A percentile compares a stretch with the other conserved stretches of the same genome.
Evolutionary conservation across 2,888 invertebrate species (phyloP).

Genomic region (Ennomos erosarius): DNA sequence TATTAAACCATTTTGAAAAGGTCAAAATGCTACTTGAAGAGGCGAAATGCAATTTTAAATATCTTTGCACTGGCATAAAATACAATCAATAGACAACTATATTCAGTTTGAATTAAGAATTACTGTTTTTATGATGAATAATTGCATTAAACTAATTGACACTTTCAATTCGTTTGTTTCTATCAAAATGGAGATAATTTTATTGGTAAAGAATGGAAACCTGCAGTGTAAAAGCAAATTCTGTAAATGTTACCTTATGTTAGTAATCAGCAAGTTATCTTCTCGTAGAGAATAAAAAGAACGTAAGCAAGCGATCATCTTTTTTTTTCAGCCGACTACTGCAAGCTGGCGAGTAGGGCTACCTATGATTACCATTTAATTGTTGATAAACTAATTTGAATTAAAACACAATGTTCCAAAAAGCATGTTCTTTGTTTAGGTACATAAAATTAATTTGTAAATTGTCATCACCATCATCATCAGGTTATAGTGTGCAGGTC

Average conservation of each 20-base stretch:
- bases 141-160: constrained; percentile 71
- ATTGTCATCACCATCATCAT: no score
- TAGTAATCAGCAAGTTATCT: constrained; percentile 10
- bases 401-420: no score
- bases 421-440: no score
- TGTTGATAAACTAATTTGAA: no score
- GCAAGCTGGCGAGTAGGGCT: no score
- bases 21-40: constrained; percentile 57
- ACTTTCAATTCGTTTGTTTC: constrained; percentile 58
- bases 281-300: constrained; percentile 6
- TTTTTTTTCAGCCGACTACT: no score
- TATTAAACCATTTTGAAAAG: constrained; percentile 62
- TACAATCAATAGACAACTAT: constrained; percentile 9
- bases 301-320: neutral
- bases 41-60: constrained; percentile 32
- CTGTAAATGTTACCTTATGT: constrained; percentile 26
- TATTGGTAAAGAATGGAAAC: constrained; percentile 48
- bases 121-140: constrained; percentile 48
- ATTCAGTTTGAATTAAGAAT: constrained; percentile 13
- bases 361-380: no score
- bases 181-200: constrained; percentile 56
- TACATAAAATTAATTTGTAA: no score
- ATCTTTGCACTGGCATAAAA: constrained; percentile 4
- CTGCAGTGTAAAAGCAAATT: constrained; percentile 4
- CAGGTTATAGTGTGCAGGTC: no score